Base-by-base conservation (phyloP, 2,888 invertebrate species). In the Aleiodes testaceus region DNA sequence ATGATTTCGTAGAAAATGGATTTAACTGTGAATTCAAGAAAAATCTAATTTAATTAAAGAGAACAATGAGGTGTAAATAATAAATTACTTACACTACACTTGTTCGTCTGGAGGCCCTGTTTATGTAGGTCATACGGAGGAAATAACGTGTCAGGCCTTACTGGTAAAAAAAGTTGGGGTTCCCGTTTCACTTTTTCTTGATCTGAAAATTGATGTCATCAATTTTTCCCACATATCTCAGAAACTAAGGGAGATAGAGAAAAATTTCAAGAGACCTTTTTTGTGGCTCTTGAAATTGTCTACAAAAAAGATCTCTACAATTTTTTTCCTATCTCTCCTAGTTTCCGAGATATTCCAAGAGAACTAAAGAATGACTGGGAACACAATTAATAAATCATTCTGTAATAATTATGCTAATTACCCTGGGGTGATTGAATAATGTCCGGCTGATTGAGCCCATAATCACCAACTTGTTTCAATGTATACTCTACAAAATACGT, bases 401-500 rank as follows among this genome's bases (percentile, higher is more conserved):
- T 11, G 14, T 14, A 16, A 50, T n/a, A 22, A 22, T 53, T 11
- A 42, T 14, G 14, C 2, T 12, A 42, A 59, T 59, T 45, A 88
- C 89, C 89, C 87, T 88, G 87, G 1, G 94, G 94, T 71, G 95
- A 93, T 86, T 93, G 95, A 77, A 95, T 90, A 81, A 95, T 95
- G 86, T 95, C 94, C 18, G 94, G 94, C 79, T 94, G 93, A 79
- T 86, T 87, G 66, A 87, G 83, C 50, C 85, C 83, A 69, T 87
- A 87, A 76, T 87, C 87, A 71, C 84, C 79, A 74, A 84, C 86
- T 76, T 84, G 87, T 84, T 95, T 95, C 75, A 95, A 90, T 11
- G 95, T 95, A 80, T 95, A 95, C 11, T 95, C 95, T 18, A 95
- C 95, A 49, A 95, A 95, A 82, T 95, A 95, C 77, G 95, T 91